Conservation (phyloP, 2,113 vertebrate genomes). For the Carollia perspicillata region DNA sequence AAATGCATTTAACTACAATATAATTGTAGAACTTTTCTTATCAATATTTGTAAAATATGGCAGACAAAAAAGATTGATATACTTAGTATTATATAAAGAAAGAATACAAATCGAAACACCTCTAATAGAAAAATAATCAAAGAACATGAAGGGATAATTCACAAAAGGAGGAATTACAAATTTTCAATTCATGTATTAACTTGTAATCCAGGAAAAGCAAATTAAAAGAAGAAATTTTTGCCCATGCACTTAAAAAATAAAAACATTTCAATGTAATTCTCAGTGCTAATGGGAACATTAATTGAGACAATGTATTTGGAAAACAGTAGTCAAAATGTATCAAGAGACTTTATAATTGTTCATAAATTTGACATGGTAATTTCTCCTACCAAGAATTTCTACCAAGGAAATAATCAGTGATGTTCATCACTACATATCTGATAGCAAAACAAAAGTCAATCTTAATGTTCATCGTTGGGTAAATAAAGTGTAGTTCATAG, state of each 20-base stretch:
- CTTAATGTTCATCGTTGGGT: background rate
- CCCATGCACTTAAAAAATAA: background rate
- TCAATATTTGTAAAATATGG: background rate
- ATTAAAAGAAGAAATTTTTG: constrained; percentile 7
- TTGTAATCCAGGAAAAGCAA: constrained; percentile 32
- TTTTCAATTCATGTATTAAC: background rate
- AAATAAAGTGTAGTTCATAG: background rate
- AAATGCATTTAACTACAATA: background rate
- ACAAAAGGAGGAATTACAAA: background rate
- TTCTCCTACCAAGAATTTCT: constrained; percentile 21
- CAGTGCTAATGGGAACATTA: background rate
- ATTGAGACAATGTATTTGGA: background rate
- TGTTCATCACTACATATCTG: background rate
- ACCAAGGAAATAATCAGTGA: background rate
- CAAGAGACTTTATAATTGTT: background rate
- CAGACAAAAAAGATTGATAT: background rate
- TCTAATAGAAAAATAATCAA: constrained; percentile 1
- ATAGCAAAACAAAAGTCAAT: constrained; percentile 4
- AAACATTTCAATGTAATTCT: background rate
- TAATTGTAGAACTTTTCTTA: background rate
- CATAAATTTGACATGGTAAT: constrained; percentile 30
- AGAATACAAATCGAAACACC: background rate
- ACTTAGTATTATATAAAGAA: background rate
- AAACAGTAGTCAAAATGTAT: background rate
- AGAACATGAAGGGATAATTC: background rate